These are phyloP conservation scores for Patiria miniata DNA, from an alignment of 35 echinoderm and acorn worm genomes.

Conservation along the genomic window DNA sequence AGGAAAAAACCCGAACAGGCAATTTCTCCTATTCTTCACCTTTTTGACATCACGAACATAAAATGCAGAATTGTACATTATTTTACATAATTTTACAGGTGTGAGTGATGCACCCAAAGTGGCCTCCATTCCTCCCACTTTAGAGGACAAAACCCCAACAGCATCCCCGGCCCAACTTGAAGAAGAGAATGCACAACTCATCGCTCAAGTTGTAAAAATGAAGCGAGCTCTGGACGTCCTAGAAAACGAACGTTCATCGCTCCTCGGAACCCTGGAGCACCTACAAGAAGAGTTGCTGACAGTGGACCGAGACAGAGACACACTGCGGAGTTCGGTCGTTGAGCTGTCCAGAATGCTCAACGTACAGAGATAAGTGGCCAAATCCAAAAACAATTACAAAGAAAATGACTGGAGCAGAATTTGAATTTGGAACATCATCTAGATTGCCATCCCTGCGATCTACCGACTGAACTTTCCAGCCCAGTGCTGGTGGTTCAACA, in stretches of 20 bases:
- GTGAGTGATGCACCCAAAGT: not conserved
- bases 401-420: too few species aligned
- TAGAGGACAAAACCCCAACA: constrained; percentile 6
- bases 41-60: too few species aligned
- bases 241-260: constrained; percentile 81
- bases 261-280: constrained; percentile 84
- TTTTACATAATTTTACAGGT: not conserved
- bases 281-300: constrained; percentile 87
- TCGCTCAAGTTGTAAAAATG: constrained; percentile 55
- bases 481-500: too few species aligned
- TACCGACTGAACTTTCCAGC: too few species aligned
- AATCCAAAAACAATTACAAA: too few species aligned
- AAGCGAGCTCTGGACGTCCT: constrained; percentile 73
- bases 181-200: constrained; percentile 63
- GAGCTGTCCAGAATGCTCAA: constrained; percentile 75
- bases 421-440: too few species aligned
- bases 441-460: too few species aligned
- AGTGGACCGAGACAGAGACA: constrained; percentile 78
- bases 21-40: too few species aligned
- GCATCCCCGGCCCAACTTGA: not conserved
- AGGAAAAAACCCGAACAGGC: too few species aligned
- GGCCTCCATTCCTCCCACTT: not conserved
- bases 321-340: constrained; percentile 40
- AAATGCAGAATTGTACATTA: too few species aligned
- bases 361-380: constrained; percentile 51